These are phyloP conservation scores for Pogonus chalceus DNA, from an alignment of 1,140 invertebrate species.

Conservation along the genomic window DNA sequence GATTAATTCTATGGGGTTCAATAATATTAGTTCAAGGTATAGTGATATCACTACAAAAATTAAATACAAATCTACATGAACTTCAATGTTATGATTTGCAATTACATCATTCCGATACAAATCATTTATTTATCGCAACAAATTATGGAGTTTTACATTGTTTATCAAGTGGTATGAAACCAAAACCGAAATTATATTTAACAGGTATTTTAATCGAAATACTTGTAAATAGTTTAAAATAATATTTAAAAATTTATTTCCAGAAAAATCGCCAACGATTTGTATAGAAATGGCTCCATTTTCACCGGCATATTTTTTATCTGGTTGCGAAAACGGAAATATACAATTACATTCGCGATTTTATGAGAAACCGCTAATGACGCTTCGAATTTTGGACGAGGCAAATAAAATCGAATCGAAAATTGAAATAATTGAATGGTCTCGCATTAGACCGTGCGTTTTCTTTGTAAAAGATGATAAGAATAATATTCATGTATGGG, in stretches of 20 bases:
- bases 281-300: slow-evolving; percentile 29
- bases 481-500: slow-evolving; percentile 30
- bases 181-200: slow-evolving; percentile 20
- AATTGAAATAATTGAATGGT: slow-evolving; percentile 29
- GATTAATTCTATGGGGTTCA: slow-evolving; percentile 12
- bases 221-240: slow-evolving; percentile 7
- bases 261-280: slow-evolving; percentile 13
- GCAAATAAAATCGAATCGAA: slow-evolving; percentile 14
- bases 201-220: slow-evolving; percentile 16
- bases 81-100: slow-evolving; percentile 27
- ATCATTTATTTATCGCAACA: slow-evolving; percentile 28
- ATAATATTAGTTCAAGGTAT: slow-evolving; percentile 20
- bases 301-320: slow-evolving; percentile 25
- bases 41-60: slow-evolving; percentile 17
- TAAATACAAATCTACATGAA: slow-evolving; percentile 22
- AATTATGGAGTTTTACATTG: slow-evolving; percentile 31
- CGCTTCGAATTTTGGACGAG: slow-evolving; percentile 23
- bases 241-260: slow-evolving; percentile 9
- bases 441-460: slow-evolving; percentile 27
- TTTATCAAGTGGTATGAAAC: slow-evolving; percentile 21
- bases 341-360: slow-evolving; percentile 23
- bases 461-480: slow-evolving; percentile 27
- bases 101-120: slow-evolving; percentile 20
- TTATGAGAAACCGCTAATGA: slow-evolving; percentile 25
- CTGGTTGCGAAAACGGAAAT: slow-evolving; percentile 27